phyloP scores from a whole-genome alignment of 2,113 vertebrate species.

The Odobenus rosmarus region DNA sequence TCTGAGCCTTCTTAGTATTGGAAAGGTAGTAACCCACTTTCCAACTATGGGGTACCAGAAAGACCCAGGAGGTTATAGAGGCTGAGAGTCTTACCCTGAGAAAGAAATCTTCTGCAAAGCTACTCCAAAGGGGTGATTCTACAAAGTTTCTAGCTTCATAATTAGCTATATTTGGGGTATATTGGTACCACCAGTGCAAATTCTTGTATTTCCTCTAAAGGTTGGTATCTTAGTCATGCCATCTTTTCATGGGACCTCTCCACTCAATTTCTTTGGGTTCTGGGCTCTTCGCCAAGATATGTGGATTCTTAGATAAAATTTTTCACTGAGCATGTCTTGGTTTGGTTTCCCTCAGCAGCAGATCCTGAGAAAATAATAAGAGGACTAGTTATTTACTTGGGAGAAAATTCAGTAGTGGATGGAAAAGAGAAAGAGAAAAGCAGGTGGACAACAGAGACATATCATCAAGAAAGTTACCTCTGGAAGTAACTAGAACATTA shows the following conservation, averaged over 20 bases:
- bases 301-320: background rate
- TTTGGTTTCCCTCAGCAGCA: background rate
- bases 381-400: background rate
- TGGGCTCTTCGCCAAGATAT: background rate
- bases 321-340: background rate
- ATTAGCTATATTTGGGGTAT: background rate
- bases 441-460: background rate
- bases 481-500: background rate
- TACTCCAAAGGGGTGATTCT: background rate
- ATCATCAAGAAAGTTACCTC: background rate
- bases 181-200: background rate
- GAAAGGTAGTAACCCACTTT: background rate
- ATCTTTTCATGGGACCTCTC: background rate
- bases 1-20: background rate
- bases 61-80: background rate
- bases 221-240: background rate
- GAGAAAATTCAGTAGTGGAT: background rate
- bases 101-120: background rate
- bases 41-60: no score
- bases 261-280: background rate
- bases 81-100: background rate
- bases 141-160: background rate
- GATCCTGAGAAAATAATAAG: background rate
- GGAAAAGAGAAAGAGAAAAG: background rate
- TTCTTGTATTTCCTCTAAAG: background rate